phyloP scores from a whole-genome alignment of 2,113 vertebrate genomes.

The Talpa occidentalis region DNA sequence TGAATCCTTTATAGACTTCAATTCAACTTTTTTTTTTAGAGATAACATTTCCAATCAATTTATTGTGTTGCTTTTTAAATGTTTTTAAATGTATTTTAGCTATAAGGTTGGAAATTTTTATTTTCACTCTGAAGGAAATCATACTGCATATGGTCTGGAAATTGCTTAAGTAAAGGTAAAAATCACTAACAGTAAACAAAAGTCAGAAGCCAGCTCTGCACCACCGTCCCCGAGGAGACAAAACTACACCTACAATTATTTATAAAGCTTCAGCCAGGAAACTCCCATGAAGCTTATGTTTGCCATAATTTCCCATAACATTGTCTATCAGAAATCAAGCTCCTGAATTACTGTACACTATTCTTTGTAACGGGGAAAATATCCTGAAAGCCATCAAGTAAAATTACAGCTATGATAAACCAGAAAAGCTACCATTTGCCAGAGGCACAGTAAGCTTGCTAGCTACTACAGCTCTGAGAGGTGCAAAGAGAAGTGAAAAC shows the following conservation, averaged over 20 bases:
- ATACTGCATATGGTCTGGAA: background rate
- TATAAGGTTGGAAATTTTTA: background rate
- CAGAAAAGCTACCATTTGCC: background rate
- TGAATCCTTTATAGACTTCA: background rate
- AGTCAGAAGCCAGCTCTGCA: background rate
- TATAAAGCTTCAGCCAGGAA: background rate
- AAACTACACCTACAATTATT: background rate
- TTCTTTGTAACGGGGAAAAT: background rate
- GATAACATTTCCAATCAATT: background rate
- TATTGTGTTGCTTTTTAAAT: background rate
- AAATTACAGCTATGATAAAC: background rate
- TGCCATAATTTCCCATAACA: background rate
- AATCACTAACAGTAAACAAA: background rate
- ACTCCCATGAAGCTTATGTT: background rate
- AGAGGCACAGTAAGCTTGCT: background rate
- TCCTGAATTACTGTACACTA: background rate
- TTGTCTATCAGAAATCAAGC: background rate
- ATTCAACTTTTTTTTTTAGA: background rate
- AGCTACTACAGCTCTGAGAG: background rate
- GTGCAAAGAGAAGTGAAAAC: background rate
- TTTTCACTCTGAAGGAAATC: background rate
- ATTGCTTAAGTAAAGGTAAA: background rate
- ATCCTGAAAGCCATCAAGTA: background rate
- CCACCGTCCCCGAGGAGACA: background rate
- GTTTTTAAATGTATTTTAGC: background rate